Evolutionary conservation across 2,888 invertebrate genomes (phyloP).

Genomic region (Drosophila prolongata): DNA sequence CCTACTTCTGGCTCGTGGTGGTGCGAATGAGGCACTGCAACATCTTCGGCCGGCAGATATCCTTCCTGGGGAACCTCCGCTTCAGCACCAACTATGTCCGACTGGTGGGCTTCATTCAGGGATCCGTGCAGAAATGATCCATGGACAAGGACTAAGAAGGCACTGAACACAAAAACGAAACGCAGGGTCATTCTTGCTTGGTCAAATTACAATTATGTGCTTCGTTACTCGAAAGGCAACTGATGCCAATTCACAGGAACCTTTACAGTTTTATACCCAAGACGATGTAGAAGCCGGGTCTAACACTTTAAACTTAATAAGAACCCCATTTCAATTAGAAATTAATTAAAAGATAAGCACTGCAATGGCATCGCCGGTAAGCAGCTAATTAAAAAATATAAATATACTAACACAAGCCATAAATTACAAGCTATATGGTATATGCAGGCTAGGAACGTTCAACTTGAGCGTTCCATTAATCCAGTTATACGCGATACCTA

Average conservation of each 20-base stretch:
- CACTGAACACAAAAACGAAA: constrained; percentile 33
- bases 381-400: constrained; percentile 26
- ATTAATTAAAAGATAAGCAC: constrained; percentile 53
- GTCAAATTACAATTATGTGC: constrained; percentile 1
- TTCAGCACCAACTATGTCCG: constrained; percentile 16
- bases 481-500: constrained; percentile 23
- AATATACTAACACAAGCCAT: constrained; percentile 18
- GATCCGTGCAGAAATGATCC: constrained; percentile 5
- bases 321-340: constrained; percentile 36
- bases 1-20: constrained; percentile 1
- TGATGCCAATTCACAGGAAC: constrained; percentile 31
- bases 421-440: constrained; percentile 22
- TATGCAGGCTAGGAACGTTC: constrained; percentile 22
- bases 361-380: constrained; percentile 22
- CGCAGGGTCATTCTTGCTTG: constrained; percentile 25
- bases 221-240: constrained; percentile 33
- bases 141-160: constrained; percentile 22
- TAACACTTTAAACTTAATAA: constrained; percentile 15
- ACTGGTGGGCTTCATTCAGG: constrained; percentile 3
- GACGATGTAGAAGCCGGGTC: background rate
- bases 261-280: constrained; percentile 46
- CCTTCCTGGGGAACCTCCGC: constrained; percentile 7
- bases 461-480: constrained; percentile 16
- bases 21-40: background rate
- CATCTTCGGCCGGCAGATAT: constrained; percentile 11